phyloP scores from a whole-genome alignment of 2,113 vertebrate genomes.

The Periophthalmus modestus region DNA sequence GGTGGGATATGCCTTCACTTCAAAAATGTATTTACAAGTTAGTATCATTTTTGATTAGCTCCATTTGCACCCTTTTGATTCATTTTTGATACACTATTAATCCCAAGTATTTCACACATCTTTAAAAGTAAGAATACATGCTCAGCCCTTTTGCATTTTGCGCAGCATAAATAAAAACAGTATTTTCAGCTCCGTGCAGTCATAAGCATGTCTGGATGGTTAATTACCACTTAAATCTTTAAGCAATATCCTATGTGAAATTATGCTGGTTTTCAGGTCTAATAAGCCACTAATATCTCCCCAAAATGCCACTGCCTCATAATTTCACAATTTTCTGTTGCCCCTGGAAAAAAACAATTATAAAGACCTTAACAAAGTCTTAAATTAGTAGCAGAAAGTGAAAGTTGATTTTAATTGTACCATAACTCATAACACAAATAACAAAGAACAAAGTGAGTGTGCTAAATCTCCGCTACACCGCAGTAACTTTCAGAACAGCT shows the following conservation, averaged over 20 bases:
- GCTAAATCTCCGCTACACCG: background rate
- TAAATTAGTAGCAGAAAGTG: background rate
- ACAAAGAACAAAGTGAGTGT: background rate
- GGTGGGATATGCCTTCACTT: too few species aligned
- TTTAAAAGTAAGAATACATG: background rate
- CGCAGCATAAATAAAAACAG: background rate
- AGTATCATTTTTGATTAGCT: background rate
- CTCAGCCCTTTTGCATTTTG: background rate
- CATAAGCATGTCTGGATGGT: background rate
- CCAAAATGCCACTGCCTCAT: background rate
- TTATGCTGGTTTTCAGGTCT: background rate
- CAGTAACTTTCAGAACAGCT: background rate
- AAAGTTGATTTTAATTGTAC: background rate
- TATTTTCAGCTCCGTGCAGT: background rate
- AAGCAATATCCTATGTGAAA: background rate
- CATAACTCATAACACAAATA: background rate
- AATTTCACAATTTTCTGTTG: background rate
- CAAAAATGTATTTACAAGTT: background rate
- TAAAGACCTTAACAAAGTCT: background rate
- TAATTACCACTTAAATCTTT: background rate
- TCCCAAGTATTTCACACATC: background rate
- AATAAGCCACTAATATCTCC: background rate
- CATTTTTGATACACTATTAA: background rate
- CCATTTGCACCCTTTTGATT: too few species aligned
- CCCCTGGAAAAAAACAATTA: background rate